Base-by-base conservation (phyloP, 2,888 invertebrate genomes). In the Synergus umbraculus region DNA sequence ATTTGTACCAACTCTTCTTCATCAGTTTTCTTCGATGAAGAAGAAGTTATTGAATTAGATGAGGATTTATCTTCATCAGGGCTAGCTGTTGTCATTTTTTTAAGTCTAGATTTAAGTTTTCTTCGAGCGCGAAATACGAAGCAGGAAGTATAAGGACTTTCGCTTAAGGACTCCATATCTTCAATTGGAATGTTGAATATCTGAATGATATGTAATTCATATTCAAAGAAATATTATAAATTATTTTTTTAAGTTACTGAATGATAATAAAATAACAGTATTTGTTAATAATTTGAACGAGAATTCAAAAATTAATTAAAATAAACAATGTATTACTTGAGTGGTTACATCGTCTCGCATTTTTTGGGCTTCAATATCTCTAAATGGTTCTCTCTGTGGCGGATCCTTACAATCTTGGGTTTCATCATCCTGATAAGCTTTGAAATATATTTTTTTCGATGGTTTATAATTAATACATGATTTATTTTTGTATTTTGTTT, bases 281-380 rank as follows among this genome's bases (percentile, higher is more conserved):
- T 65, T 18, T 54, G 4, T 7, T 77, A 65, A 29, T 4, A 76
- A n/a, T n/a, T 60, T 63, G 18, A 22, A 37, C 9, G 0, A 73
- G 5, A 54, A 63, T 13, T 46, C 3, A 69, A 69, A 12, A 37
- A 58, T 78, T 15, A 46, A 44, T 60, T 8, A 29, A 29, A 29
- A 29, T 29, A 29, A 29, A 29, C 22, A 29, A 29, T 18, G 15
- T 69, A 12, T 41, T 83, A 91, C 91, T 84, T 91, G 91, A 69
- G 90, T 90, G 5, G 91, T 90, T 0, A 90, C 91, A 67, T 92
- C 91, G 82, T 91, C 91, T 41, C 88, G 84, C 18, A 87, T 79
- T 79, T 82, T 88, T 73, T 91, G 91, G 4, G 90, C 90, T 80
- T 91, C 91, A 46, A 91, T 67, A 63, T 91, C 91, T 85, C 81